phyloP scores from a whole-genome alignment of 2,113 vertebrate genomes.

The Neoarius graeffei region DNA sequence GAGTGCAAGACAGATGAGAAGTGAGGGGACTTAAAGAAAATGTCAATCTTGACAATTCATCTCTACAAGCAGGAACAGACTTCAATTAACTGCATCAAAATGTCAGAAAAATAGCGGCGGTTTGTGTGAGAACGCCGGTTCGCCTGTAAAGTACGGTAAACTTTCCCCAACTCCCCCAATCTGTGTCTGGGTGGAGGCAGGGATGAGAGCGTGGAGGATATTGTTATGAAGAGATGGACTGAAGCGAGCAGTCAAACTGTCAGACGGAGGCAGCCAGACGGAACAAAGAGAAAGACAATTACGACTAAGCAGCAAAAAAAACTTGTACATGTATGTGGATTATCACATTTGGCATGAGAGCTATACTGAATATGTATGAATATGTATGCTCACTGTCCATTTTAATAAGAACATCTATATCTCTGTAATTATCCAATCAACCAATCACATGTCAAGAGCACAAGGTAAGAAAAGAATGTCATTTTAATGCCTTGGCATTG shows the following conservation, averaged over 20 bases:
- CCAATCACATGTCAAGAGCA: background rate
- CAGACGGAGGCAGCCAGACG: constrained; percentile 58
- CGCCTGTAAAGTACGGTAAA: constrained; percentile 70
- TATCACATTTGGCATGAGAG: constrained; percentile 36
- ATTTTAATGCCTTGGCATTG: background rate
- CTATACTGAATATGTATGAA: background rate
- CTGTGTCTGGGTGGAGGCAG: constrained; percentile 40
- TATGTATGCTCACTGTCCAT: background rate
- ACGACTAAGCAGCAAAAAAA: constrained; percentile 38
- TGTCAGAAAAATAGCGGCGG: constrained; percentile 70
- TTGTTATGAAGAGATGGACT: constrained; percentile 51
- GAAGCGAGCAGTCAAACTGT: constrained; percentile 59
- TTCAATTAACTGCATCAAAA: constrained; percentile 62
- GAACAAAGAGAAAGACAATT: constrained; percentile 60
- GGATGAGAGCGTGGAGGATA: constrained; percentile 50
- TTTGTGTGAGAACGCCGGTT: constrained; percentile 56
- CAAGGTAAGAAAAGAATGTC: background rate
- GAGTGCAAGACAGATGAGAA: constrained; percentile 45
- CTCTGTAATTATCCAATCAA: background rate
- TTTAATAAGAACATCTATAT: background rate
- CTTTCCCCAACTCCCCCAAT: constrained; percentile 64
- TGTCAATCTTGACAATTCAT: constrained; percentile 51
- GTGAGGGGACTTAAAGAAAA: constrained; percentile 34
- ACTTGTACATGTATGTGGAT: constrained; percentile 25
- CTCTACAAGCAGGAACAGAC: constrained; percentile 62